These are phyloP conservation scores for Zaprionus camerounensis DNA, from an alignment of 1,140 invertebrate genomes.

Conservation along the genomic window DNA sequence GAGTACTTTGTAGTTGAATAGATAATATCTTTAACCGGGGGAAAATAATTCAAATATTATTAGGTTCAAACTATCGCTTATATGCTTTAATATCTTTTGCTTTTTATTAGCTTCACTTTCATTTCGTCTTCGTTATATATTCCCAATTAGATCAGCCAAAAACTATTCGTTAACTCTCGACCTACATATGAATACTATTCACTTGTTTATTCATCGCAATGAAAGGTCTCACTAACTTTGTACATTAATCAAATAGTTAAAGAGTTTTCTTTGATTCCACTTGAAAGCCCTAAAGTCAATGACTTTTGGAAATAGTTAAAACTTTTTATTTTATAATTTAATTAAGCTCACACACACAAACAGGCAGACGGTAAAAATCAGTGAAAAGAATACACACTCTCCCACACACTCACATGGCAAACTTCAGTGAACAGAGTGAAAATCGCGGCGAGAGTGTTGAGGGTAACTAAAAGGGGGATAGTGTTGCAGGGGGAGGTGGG, in stretches of 20 bases:
- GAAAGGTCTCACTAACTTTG: background rate
- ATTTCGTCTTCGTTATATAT: background rate
- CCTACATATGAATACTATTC: background rate
- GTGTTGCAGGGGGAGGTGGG: background rate
- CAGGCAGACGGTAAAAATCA: conserved; percentile 54
- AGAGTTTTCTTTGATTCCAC: conserved; percentile 33
- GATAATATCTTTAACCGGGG: too few species aligned
- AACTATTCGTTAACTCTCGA: background rate
- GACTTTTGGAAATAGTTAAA: conserved; percentile 57
- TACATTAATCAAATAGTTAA: background rate
- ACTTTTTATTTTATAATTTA: conserved; percentile 71
- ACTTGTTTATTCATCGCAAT: background rate
- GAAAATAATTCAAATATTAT: too few species aligned
- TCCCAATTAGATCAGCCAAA: background rate
- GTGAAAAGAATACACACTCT: conserved; percentile 61
- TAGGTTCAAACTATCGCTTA: too few species aligned
- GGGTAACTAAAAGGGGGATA: background rate
- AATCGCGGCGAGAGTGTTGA: conserved; percentile 22
- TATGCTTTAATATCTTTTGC: background rate
- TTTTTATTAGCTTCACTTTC: background rate
- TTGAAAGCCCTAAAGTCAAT: conserved; percentile 55
- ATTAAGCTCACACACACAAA: conserved; percentile 60
- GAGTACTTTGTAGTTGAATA: background rate
- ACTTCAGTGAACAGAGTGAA: conserved; percentile 35
- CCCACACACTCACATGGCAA: conserved; percentile 38